Evolutionary conservation across 2,797 vertebrate genomes (phyloP), one percentile per base, ranked within the genome.

Genomic region (Siniperca obscura): DNA sequence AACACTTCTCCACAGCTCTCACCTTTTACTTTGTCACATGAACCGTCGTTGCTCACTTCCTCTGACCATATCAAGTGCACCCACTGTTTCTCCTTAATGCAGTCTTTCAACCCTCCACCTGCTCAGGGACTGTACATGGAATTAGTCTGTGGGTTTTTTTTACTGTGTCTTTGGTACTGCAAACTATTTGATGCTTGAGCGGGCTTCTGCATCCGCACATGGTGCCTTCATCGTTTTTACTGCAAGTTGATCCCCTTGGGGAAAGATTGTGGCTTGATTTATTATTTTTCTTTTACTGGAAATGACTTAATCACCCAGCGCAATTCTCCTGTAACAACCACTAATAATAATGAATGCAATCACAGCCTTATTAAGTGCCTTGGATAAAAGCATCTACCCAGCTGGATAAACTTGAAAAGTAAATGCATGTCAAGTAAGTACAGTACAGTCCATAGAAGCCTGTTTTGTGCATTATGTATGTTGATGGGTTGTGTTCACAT

Each of bases 181-280:
- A 57, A 48, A 67, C 30, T 22, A 12, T 75, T 66, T 70, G 7
- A 73, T 74, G 68, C 50, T 52, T 50, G 11, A 25, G 12, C 67
- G 66, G 50, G 44, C 30, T 56, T 66, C 40, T 59, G 64, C 62
- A 22, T 74, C 66, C 38, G 40, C 46, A n/a, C 34, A 67, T 17
- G 21, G 2, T 53, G 56, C 59, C 27, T 19, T 74, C 38, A 68
- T 73, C 2, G 5, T 21, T 57, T 85, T 72, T 56, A 22, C 17
- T 60, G 22, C 46, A 40, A 7, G 12, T 64, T 57, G 56, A 69
- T 82, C 70, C 61, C 61, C 67, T 40, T n/a, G 38, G 82, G 46
- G 48, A 70, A 76, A 70, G 60, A 74, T 70, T 67, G 65, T 40
- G 21, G 70, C 68, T 68, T 62, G 22, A 69, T 80, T 74, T 30